Percentiles rank a stretch among this genome's conserved stretches.
Evolutionary conservation across 2,797 vertebrate species (phyloP).

Genomic region (Intellagama lesueurii): DNA sequence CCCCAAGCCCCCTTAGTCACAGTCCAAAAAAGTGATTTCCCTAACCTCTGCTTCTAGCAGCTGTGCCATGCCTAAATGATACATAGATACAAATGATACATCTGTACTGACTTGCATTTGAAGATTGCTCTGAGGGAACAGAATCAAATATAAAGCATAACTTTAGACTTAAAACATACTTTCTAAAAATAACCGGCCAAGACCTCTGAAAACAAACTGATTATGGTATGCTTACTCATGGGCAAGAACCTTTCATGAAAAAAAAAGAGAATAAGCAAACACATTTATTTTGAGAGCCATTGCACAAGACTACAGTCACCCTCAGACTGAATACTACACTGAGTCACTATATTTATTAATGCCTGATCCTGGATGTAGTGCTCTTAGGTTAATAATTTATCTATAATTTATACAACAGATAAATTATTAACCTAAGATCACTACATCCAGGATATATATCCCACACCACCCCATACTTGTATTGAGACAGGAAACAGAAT

Average conservation of each 20-base stretch:
- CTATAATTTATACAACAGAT: neutral
- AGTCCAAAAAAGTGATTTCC: neutral
- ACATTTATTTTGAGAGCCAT: constrained; percentile 8
- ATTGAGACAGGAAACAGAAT: neutral
- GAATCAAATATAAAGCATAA: neutral
- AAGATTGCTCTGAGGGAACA: neutral
- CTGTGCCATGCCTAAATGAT: neutral
- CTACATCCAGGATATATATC: neutral
- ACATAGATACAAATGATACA: neutral
- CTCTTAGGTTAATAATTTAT: constrained; percentile 1
- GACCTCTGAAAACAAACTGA: constrained; percentile 33
- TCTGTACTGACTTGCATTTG: neutral
- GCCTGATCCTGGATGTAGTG: neutral
- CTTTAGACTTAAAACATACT: constrained; percentile 7
- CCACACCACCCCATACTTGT: neutral
- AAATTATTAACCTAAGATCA: too few relatives aligned
- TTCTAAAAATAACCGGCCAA: constrained; percentile 33
- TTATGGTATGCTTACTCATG: constrained; percentile 39
- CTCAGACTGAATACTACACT: constrained; percentile 9
- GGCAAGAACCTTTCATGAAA: constrained; percentile 24
- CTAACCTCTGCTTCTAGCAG: neutral
- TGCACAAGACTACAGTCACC: constrained; percentile 1
- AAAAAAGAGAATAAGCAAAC: constrained; percentile 5
- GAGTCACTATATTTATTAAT: constrained; percentile 18
- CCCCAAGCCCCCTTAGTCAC: neutral